phyloP scores from a whole-genome alignment of 2,113 vertebrate species.

The Azemiops feae region DNA sequence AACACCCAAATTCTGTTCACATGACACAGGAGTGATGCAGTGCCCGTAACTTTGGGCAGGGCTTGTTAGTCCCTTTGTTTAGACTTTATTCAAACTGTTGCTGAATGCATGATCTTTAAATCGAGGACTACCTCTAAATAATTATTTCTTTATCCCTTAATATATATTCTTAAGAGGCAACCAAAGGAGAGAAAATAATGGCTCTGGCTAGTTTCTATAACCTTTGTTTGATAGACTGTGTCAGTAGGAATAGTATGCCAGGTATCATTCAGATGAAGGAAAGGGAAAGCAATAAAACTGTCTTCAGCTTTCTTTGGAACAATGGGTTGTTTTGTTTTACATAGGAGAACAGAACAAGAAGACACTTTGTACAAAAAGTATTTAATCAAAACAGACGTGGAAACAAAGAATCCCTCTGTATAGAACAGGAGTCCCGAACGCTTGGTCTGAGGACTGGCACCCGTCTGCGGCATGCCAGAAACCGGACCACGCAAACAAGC shows the following conservation, averaged over 20 bases:
- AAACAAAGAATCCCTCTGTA: background rate
- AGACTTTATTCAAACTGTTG: too few relatives aligned
- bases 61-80: too few relatives aligned
- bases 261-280: background rate
- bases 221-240: background rate
- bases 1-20: too few relatives aligned
- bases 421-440: too few relatives aligned
- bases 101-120: too few relatives aligned
- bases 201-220: background rate
- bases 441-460: too few relatives aligned
- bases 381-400: background rate
- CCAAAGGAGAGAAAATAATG: background rate
- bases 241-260: background rate
- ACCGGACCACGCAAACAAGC: too few relatives aligned
- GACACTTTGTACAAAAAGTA: background rate
- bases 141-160: background rate
- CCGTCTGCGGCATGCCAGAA: too few relatives aligned
- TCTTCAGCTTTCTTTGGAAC: background rate
- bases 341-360: background rate
- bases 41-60: too few relatives aligned
- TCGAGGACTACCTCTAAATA: background rate
- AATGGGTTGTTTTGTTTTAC: background rate
- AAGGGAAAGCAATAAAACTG: background rate
- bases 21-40: too few relatives aligned
- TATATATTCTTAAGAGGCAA: background rate